Percentiles rank a stretch among this genome's conserved stretches.
Evolutionary conservation across 2,113 vertebrate genomes (phyloP).

Genomic region (Dasyurus viverrinus): DNA sequence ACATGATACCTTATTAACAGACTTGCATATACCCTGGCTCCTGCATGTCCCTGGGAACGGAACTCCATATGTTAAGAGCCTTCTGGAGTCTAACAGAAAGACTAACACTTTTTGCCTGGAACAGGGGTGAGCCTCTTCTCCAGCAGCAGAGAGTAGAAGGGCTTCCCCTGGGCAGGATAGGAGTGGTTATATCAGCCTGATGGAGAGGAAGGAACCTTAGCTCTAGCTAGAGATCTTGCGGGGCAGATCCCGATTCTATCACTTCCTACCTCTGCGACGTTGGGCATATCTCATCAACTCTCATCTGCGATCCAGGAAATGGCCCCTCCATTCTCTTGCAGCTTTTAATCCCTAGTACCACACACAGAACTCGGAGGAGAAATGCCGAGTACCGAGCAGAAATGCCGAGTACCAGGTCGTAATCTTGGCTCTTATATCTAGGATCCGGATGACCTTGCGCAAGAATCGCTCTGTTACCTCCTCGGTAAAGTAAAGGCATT

Average conservation of each 20-base stretch:
- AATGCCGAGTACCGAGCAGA: neutral
- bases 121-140: neutral
- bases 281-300: neutral
- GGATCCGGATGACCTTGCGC: neutral
- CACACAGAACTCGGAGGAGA: neutral
- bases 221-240: neutral
- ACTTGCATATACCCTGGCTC: neutral
- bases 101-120: neutral
- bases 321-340: neutral
- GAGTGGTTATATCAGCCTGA: neutral
- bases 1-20: neutral
- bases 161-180: neutral
- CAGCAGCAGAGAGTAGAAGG: neutral
- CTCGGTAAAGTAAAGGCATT: neutral
- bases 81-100: slow-evolving; percentile 1
- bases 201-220: neutral
- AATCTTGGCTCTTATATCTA: neutral
- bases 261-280: neutral
- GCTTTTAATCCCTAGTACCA: neutral
- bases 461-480: neutral
- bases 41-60: neutral
- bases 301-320: neutral
- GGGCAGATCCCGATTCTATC: neutral
- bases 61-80: neutral
- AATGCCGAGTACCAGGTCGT: neutral